Conservation (phyloP, 2,888 invertebrate species). For the Thecophora atra region DNA sequence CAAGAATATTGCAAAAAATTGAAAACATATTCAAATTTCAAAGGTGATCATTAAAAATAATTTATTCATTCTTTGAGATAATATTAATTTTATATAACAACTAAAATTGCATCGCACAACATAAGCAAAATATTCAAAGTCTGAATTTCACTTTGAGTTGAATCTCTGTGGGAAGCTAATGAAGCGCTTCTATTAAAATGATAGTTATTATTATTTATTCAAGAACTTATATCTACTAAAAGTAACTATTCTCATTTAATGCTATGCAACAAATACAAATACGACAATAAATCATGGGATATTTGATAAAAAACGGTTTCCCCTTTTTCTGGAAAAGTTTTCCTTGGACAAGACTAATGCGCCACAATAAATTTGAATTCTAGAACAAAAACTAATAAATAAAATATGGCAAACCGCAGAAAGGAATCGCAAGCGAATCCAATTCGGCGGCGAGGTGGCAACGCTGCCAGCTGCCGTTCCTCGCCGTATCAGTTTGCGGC, state of each 20-base stretch:
- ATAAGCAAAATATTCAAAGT: too few species aligned
- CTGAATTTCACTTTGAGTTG: too few species aligned
- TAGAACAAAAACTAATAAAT: conserved; percentile 5
- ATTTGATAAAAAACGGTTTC: neutral
- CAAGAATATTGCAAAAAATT: too few species aligned
- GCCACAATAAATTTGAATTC: neutral
- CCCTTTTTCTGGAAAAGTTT: neutral
- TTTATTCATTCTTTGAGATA: neutral
- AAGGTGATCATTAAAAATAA: too few species aligned
- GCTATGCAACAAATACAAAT: neutral
- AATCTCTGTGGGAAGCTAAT: too few species aligned
- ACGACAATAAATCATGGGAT: neutral
- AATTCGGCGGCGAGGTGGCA: neutral
- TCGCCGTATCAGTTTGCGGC: neutral
- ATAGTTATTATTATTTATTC: too few species aligned
- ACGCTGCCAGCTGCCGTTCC: neutral
- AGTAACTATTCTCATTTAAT: neutral
- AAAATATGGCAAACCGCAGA: neutral
- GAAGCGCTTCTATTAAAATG: too few species aligned
- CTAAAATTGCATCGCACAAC: too few species aligned
- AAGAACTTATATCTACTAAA: too few species aligned
- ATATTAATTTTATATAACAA: neutral
- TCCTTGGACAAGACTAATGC: neutral
- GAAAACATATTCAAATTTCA: too few species aligned
- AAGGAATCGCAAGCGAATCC: neutral